Conservation (phyloP, 2,113 vertebrate genomes). For the mouse (Mus musculus) region DNA sequence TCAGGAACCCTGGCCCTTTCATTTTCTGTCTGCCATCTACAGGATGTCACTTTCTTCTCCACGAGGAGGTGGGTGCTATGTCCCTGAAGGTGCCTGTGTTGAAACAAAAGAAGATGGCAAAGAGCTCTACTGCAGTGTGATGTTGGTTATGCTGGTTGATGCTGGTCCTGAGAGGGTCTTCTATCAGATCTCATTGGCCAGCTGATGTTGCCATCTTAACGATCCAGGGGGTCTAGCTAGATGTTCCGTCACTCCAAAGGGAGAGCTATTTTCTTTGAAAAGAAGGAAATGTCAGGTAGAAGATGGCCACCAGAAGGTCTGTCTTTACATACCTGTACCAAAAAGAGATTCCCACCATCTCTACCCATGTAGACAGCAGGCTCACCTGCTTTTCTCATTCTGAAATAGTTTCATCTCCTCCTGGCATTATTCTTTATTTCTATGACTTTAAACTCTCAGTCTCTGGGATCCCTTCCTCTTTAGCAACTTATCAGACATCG, state of each 20-base stretch:
- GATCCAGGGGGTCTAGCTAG: not conserved
- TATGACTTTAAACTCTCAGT: too few species aligned
- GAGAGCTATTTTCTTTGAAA: not conserved
- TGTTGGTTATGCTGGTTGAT: not conserved
- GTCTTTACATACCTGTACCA: not conserved
- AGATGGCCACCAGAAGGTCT: not conserved
- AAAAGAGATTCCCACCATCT: not conserved
- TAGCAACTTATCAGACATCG: not conserved
- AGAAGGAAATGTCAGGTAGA: not conserved
- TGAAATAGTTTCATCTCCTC: not conserved
- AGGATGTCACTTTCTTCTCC: not conserved
- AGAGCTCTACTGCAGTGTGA: not conserved
- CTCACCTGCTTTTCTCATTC: not conserved
- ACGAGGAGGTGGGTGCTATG: not conserved
- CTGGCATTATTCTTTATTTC: not conserved
- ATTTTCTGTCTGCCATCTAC: not conserved
- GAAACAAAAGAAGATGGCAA: not conserved
- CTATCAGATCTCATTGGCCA: not conserved
- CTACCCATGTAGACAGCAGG: rapidly evolving
- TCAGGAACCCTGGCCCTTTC: not conserved
- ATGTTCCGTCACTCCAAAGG: not conserved
- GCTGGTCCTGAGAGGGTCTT: not conserved
- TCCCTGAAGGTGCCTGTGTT: not conserved
- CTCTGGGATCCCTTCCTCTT: not conserved
- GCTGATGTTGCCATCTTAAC: not conserved